These are phyloP conservation scores for Recurvirostra avosetta DNA, from an alignment of 2,113 vertebrate genomes.

Conservation along the genomic window DNA sequence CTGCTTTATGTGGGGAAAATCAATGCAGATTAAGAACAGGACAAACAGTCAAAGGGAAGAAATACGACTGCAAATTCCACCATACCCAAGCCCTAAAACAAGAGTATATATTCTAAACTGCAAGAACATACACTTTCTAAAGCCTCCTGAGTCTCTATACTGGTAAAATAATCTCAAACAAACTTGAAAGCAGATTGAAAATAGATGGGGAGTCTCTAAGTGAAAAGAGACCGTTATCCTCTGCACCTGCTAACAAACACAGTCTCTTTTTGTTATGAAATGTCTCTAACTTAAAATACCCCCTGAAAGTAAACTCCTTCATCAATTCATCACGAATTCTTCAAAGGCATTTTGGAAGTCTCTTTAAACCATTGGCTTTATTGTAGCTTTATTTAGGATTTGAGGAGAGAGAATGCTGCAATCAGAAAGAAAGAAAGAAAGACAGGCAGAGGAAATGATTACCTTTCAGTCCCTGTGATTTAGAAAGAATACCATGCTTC, in stretches of 20 bases:
- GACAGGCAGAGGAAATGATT: conserved; percentile 2
- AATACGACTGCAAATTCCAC: neutral
- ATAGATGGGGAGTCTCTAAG: neutral
- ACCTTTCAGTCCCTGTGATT: conserved; percentile 40
- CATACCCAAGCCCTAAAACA: neutral
- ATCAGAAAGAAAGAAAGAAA: conserved; percentile 26
- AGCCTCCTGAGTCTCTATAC: neutral
- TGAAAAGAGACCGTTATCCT: conserved; percentile 6
- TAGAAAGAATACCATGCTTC: conserved; percentile 34
- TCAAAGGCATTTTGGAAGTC: conserved; percentile 36
- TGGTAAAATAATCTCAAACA: conserved; percentile 27
- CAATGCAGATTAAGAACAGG: conserved; percentile 63
- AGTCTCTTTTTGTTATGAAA: neutral
- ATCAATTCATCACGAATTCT: conserved; percentile 1
- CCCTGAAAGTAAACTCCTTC: conserved; percentile 8
- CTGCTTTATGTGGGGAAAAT: conserved; percentile 28
- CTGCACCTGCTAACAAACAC: conserved; percentile 9
- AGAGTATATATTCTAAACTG: neutral
- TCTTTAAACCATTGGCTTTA: conserved; percentile 24
- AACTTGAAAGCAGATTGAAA: conserved; percentile 32
- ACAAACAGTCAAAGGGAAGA: conserved; percentile 39
- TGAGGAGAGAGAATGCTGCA: conserved; percentile 29
- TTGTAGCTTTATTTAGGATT: conserved; percentile 33
- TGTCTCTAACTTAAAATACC: conserved; percentile 3
- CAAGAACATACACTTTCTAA: neutral